These are phyloP conservation scores for Heterotilapia buettikoferi DNA, from an alignment of 2,113 vertebrate species.

Conservation along the genomic window DNA sequence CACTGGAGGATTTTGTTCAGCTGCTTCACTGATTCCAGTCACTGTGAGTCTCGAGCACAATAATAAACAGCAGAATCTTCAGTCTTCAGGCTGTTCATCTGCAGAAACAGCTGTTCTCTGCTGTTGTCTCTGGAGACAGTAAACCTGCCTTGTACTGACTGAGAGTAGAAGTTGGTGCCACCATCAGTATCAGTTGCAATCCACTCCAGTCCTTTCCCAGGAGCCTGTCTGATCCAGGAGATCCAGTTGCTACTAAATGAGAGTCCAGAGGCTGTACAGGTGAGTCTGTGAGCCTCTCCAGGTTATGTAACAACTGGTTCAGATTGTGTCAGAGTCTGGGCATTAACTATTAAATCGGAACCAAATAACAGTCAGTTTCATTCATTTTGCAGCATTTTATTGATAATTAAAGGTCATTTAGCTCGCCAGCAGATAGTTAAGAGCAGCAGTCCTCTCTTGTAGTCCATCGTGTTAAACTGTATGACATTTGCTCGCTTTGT, in stretches of 20 bases:
- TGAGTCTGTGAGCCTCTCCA: neutral
- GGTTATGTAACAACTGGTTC: neutral
- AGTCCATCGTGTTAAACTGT: neutral
- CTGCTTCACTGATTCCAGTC: no score
- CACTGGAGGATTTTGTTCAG: no score
- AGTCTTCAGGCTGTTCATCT: neutral
- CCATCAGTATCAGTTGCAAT: neutral
- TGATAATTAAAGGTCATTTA: neutral
- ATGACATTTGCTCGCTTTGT: accelerated
- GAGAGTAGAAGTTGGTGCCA: neutral
- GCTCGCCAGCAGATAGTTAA: neutral
- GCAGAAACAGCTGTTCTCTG: no score
- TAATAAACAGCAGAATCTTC: neutral
- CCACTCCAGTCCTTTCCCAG: neutral
- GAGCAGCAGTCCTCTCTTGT: neutral
- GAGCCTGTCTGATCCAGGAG: neutral
- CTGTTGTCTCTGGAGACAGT: no score
- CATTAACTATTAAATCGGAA: neutral
- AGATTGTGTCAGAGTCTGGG: neutral
- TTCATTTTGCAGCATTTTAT: neutral
- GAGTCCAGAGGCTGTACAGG: neutral
- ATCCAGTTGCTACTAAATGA: neutral
- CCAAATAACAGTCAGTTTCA: accelerated
- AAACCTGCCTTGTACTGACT: neutral
- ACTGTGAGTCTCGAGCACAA: neutral